Base-by-base conservation (phyloP, 2,113 vertebrate genomes). In the Takifugu bimaculatus region DNA sequence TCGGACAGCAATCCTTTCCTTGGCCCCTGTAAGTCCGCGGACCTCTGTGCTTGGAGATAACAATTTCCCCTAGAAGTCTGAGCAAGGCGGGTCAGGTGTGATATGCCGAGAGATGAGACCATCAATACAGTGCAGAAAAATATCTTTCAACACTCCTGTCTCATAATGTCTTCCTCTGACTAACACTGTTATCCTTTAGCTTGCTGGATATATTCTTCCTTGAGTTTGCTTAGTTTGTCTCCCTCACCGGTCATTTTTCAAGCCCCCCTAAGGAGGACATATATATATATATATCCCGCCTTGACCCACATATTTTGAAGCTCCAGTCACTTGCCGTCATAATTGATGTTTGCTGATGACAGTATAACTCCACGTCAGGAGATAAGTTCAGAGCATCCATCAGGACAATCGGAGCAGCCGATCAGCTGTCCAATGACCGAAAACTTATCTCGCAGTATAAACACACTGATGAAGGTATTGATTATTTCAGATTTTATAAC, bases 131-230 rank as follows among this genome's bases (percentile, higher is more conserved):
- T 42, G 55, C 43, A 70, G 65, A 70, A 63, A 67, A 77, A 77
- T 72, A 80, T 78, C 61, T 77, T 32, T 66, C 57, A 56, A 65
- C 58, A 26, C 64, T 71, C 60, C 67, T 72, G 68, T 76, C 76
- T 72, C 53, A 57, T 45, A 52, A 27, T 55, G 27, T 59, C 65
- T 69, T 50, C 79, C 74, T 77, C 39, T 85, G 77, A 85, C 77
- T 82, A 81, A 86, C 85, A 84, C 79, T 79, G 75, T 72, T 88
- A 75, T 86, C 79, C 68, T 78, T 81, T 77, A 71, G 72, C 62
- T 72, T 75, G 65, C 59, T 75, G 60, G 66, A 39, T 29, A 54
- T 74, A 54, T 74, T 74, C 68, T 50, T 75, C 45, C 58, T 57
- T 72, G 35, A 4, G 5, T 39, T 39, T 39, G 35, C 35, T 39